phyloP scores from a whole-genome alignment of 2,888 invertebrate genomes.

The Chironomus tentans region DNA sequence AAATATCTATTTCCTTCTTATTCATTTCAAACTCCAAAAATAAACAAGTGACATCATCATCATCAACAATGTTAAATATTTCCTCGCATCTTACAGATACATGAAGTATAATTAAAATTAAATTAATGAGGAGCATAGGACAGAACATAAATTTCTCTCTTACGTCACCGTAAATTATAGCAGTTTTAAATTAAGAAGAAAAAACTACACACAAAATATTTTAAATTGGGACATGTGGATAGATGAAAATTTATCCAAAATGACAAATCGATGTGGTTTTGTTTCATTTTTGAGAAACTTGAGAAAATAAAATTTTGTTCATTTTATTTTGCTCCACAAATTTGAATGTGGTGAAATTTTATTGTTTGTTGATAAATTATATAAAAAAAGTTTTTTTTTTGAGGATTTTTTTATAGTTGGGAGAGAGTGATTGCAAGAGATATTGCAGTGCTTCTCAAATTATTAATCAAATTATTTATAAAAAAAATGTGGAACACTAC shows the following conservation, averaged over 20 bases:
- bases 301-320: too few relatives aligned
- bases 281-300: background rate
- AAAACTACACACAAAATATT: background rate
- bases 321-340: too few relatives aligned
- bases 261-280: background rate
- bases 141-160: background rate
- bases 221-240: background rate
- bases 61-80: background rate
- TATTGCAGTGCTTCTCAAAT: too few relatives aligned
- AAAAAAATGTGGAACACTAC: too few relatives aligned
- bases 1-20: background rate
- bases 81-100: background rate
- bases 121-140: background rate
- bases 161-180: background rate
- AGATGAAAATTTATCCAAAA: background rate
- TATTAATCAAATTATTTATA: too few relatives aligned
- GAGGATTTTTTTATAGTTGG: too few relatives aligned
- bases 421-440: too few relatives aligned
- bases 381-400: too few relatives aligned
- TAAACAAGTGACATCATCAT: background rate
- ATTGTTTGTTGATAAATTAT: too few relatives aligned
- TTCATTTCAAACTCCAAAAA: background rate
- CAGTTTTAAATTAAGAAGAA: background rate
- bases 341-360: too few relatives aligned
- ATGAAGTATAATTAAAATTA: background rate